Base-by-base conservation (phyloP, 2,797 vertebrate species). In the Poecilia picta region DNA sequence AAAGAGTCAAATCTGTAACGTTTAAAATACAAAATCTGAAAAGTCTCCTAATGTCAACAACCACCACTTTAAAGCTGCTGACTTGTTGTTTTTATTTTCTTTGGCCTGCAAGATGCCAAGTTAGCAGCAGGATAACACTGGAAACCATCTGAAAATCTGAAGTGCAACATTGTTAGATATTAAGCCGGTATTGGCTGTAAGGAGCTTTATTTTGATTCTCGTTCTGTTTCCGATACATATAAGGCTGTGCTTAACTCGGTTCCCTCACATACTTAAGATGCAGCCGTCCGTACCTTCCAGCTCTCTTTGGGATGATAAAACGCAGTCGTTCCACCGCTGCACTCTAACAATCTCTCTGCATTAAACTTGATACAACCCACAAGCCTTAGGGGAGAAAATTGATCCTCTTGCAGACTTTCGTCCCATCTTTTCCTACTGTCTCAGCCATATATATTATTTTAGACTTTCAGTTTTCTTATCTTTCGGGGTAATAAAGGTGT, bases 341-440 rank as follows among this genome's bases (percentile, higher is more conserved):
- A 66, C 77, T 84, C 73, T 45, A 64, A 74, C 81, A 89, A 73
- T 83, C 82, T 83, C 41, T 76, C 46, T 73, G 82, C 76, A 72
- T 88, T 88, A 85, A 83, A 75, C 71, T 23, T 31, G 57, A 73
- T 79, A 83, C 81, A 76, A 72, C 74, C 73, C 81, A 85, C 53
- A 75, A 77, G 72, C 82, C 87, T 66, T 39, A 66, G 62, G 33
- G 62, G 33, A 33, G 16, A 66, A 66, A 20, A 66, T 66, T 66
- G 18, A 39, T 66, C 62, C 33, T 66, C 62, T 39, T 33, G 15
- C 57, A 62, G 13, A 18, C 57, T 10, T 66, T 66, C 3, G 8
- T 36, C 33, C 33, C 13, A 16, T 62, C 62, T 39, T 39, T 66
- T 8, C 33, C 33, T 66, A 66, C 33, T 23, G 33, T 66, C 62